These are phyloP conservation scores for Opisthograptis luteolata DNA, from an alignment of 2,888 invertebrate genomes.

Conservation along the genomic window DNA sequence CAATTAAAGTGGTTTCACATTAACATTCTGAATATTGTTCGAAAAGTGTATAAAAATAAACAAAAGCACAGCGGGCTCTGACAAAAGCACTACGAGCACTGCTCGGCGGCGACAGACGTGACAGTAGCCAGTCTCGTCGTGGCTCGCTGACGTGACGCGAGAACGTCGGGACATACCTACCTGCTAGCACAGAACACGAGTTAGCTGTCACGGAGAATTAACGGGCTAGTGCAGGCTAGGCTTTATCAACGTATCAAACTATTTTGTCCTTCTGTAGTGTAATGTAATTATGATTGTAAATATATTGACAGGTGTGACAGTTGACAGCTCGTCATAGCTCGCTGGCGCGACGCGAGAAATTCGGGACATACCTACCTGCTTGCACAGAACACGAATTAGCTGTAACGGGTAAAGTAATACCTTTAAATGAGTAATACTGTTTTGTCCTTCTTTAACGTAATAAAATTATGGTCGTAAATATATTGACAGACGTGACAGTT, in stretches of 20 bases:
- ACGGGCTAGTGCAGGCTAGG: not conserved
- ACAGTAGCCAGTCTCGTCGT: not conserved
- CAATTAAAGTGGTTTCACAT: too few species aligned
- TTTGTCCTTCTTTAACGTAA: too few species aligned
- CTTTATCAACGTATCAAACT: not conserved
- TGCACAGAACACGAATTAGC: not conserved
- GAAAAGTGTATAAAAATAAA: not conserved
- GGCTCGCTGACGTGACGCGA: slow-evolving; percentile 1
- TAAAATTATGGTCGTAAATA: too few species aligned
- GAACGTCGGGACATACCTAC: not conserved
- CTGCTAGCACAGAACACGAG: not conserved
- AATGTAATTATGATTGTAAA: too few species aligned
- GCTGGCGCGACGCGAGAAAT: not conserved
- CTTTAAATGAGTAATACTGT: too few species aligned
- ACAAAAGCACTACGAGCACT: slow-evolving; percentile 1
- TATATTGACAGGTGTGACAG: too few species aligned
- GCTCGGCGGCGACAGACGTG: not conserved
- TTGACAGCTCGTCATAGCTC: not conserved
- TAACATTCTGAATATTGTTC: too few species aligned
- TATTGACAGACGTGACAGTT: slow-evolving; percentile 6
- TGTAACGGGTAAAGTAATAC: too few species aligned
- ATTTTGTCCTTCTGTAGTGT: not conserved
- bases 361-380: slow-evolving; percentile 1
- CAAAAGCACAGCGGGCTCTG: not conserved
- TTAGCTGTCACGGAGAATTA: slow-evolving; percentile 2